Percentiles rank a stretch among this genome's conserved stretches.
Conservation (phyloP, 2,888 invertebrate species). For the Meloe dianella region DNA sequence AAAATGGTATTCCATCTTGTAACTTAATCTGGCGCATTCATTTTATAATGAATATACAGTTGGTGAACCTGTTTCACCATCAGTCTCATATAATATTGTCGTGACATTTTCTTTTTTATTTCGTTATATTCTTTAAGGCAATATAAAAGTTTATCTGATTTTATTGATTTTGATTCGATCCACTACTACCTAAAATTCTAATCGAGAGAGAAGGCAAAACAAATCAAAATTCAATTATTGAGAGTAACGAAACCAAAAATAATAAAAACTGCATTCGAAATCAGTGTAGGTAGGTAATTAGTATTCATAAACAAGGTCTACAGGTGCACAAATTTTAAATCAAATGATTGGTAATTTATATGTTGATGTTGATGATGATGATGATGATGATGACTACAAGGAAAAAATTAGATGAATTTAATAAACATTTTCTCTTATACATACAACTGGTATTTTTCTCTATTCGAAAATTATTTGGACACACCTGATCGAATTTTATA, state of each 20-base stretch:
- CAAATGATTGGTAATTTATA: neutral
- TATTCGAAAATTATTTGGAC: neutral
- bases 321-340: neutral
- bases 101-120: neutral
- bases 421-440: no score
- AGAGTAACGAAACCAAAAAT: neutral
- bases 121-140: neutral
- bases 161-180: no score
- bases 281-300: neutral
- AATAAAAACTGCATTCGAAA: neutral
- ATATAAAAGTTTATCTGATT: no score
- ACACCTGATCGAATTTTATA: neutral
- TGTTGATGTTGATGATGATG: neutral
- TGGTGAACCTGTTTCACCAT: slow-evolving; percentile 31
- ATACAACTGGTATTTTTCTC: neutral
- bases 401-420: neutral
- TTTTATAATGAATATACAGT: slow-evolving; percentile 32
- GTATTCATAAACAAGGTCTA: neutral
- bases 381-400: neutral
- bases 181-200: no score
- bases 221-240: no score
- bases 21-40: slow-evolving; percentile 28
- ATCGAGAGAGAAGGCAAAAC: no score
- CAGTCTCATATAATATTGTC: neutral
- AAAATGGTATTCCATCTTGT: slow-evolving; percentile 32